Evolutionary conservation across 2,888 invertebrate species (phyloP), one percentile per base, ranked within the genome.

Genomic region (Agrochola litura): DNA sequence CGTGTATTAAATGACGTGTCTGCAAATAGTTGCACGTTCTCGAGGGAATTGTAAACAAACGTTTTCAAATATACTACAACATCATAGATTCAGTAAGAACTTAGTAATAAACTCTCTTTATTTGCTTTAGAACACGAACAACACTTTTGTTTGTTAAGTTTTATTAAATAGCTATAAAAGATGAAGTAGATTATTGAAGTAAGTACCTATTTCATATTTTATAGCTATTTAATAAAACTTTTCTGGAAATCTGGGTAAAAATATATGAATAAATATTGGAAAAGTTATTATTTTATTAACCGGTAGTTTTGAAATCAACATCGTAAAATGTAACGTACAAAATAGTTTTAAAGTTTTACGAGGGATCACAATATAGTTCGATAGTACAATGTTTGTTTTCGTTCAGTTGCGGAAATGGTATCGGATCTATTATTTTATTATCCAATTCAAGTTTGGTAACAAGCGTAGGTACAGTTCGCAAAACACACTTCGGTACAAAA

Each of bases 271-370:
- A 54, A 65, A 73, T 65, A 52, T 56, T 74, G 30, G 41, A 56
- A 74, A 80, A 80, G 46, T 41, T 65, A 25, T 49, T 6, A 49
- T 49, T 49, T 49, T 49, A 49, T 6, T 30, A 37, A 46, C 54
- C 60, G 66, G 25, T 41, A 37, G 25, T 74, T 81, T 43, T 43
- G 19, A 75, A 63, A 64, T 37, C 10, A 75, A 68, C 22, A 52
- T 79, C 81, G 63, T 79, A 81, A 81, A 79, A 73, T 2, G 25
- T 22, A 64, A 52, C 25, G 16, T 37, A 19, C 65, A 25, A 73
- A 66, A 80, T 60, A 52, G 25, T 64, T 81, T 74, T 37, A 52
- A 68, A 81, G 22, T 81, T 81, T 68, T 52, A 68, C 75, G 56
- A 79, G 30, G n/a, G 56, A 49, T 75, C 56, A 43, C 66, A 68